Conservation (phyloP, 2,888 invertebrate genomes). For the Drosophila neonasuta region DNA sequence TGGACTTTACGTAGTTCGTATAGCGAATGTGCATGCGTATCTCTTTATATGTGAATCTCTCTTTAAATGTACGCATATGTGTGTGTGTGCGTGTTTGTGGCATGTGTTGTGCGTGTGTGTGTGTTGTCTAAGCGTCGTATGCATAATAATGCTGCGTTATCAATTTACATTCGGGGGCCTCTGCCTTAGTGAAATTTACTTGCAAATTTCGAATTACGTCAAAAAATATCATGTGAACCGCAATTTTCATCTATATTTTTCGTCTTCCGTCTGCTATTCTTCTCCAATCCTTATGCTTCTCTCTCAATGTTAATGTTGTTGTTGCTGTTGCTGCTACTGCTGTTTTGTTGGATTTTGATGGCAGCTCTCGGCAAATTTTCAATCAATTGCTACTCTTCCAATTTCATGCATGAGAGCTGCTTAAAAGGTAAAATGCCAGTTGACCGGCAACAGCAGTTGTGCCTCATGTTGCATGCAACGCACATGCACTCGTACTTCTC, state of each 20-base stretch:
- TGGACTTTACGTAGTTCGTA: constrained; percentile 31
- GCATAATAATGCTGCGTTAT: constrained; percentile 67
- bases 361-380: constrained; percentile 70
- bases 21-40: constrained; percentile 19
- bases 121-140: constrained; percentile 29
- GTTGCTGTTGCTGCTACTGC: constrained; percentile 23
- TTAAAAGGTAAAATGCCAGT: constrained; percentile 76
- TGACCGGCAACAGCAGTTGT: constrained; percentile 56
- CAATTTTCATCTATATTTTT: constrained; percentile 73
- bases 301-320: constrained; percentile 1
- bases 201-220: constrained; percentile 75
- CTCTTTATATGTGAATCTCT: constrained; percentile 11
- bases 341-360: constrained; percentile 54
- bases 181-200: constrained; percentile 56
- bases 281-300: constrained; percentile 14
- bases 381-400: constrained; percentile 77
- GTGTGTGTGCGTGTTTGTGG: background rate
- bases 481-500: constrained; percentile 16
- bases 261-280: constrained; percentile 9
- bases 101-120: constrained; percentile 7
- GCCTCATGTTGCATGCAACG: constrained; percentile 41
- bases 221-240: constrained; percentile 76
- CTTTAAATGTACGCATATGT: background rate
- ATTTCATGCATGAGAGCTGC: constrained; percentile 76
- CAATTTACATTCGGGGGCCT: constrained; percentile 59